A percentile compares a stretch with the other conserved stretches of the same genome.
These are phyloP conservation scores for Sinonovacula constricta DNA, from an alignment of 1,140 invertebrate genomes.

Conservation along the genomic window DNA sequence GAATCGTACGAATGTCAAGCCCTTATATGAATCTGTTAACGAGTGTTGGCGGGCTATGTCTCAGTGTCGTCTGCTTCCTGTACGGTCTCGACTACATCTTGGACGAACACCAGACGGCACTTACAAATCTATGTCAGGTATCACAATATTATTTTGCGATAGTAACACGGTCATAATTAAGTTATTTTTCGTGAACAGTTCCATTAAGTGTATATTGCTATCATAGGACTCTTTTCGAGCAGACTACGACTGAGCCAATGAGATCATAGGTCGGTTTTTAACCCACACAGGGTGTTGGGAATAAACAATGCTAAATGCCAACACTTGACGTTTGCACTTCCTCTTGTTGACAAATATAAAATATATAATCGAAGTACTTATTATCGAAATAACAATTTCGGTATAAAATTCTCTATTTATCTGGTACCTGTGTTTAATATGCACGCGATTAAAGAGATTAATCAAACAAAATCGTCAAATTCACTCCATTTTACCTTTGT, in stretches of 20 bases:
- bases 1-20: conserved; percentile 45
- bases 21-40: conserved; percentile 39
- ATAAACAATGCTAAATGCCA: neutral
- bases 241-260: neutral
- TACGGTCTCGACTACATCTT: conserved; percentile 40
- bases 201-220: neutral
- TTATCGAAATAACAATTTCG: no score
- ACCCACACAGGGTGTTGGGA: neutral
- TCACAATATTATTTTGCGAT: neutral
- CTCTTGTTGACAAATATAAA: no score
- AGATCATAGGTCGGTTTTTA: neutral
- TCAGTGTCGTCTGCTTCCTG: conserved; percentile 43
- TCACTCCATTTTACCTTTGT: no score
- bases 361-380: no score
- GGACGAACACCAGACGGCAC: neutral
- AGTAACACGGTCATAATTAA: neutral
- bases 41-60: conserved; percentile 36
- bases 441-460: no score
- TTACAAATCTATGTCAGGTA: conserved; percentile 38
- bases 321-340: no score
- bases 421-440: no score
- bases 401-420: no score
- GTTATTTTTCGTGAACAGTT: neutral
- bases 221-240: neutral
- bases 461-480: no score